Conservation (phyloP, 2,797 vertebrate species). For the Pangasius larnaudii region DNA sequence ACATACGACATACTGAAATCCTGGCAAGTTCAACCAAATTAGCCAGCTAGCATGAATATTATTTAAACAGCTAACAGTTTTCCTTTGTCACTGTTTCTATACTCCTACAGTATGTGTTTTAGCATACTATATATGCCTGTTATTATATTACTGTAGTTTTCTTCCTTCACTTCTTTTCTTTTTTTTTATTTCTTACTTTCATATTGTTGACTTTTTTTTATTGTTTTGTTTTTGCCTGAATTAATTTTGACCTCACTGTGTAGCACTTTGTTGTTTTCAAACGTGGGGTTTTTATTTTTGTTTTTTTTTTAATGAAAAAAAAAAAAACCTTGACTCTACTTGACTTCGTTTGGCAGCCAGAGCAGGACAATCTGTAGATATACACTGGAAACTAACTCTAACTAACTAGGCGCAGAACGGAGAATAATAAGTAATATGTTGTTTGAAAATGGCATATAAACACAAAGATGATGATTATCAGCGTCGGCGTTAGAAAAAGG, state of each 20-base stretch:
- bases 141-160: background rate
- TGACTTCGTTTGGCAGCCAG: slow-evolving; percentile 5
- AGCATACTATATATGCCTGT: background rate
- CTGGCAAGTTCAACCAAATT: background rate
- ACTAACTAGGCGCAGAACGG: background rate
- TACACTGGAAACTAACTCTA: background rate
- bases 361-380: background rate
- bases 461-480: slow-evolving; percentile 15
- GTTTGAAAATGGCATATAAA: slow-evolving; percentile 17
- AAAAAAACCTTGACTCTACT: background rate
- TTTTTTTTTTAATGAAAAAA: background rate
- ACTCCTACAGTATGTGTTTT: background rate
- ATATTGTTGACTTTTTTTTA: background rate
- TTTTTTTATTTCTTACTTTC: background rate
- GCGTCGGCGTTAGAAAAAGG: background rate
- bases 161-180: background rate
- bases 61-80: background rate
- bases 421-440: slow-evolving; percentile 28
- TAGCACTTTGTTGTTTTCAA: background rate
- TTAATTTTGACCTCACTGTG: background rate
- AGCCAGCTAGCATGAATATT: background rate
- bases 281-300: background rate
- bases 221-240: background rate
- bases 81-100: background rate
- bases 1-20: background rate